phyloP scores from a whole-genome alignment of 2,797 vertebrate genomes.

The Neosilurus mollespiculum region DNA sequence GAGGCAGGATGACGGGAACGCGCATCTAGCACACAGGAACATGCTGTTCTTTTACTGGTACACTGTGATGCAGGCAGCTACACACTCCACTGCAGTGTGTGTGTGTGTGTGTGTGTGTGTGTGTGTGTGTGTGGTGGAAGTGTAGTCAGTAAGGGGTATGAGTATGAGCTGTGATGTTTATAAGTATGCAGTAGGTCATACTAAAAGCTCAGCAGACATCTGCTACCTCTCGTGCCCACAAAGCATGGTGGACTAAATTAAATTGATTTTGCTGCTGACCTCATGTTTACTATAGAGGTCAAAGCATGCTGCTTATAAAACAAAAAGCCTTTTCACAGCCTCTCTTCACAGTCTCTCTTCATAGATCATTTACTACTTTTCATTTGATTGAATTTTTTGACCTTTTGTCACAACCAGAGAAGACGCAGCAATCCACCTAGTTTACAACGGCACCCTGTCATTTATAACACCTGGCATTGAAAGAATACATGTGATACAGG shows the following conservation, averaged over 20 bases:
- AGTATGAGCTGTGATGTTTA: conserved; percentile 30
- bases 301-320: background rate
- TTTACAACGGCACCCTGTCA: conserved; percentile 1
- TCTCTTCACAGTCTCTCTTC: background rate
- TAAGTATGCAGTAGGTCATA: conserved; percentile 13
- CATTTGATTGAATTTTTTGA: conserved; percentile 9
- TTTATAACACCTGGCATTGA: background rate
- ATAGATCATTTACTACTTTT: conserved; percentile 15
- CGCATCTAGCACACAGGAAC: conserved; percentile 61
- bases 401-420: background rate
- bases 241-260: conserved; percentile 7
- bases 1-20: conserved; percentile 44
- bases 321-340: background rate
- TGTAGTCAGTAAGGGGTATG: background rate
- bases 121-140: conserved; percentile 28
- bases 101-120: conserved; percentile 50
- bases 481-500: background rate
- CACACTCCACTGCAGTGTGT: conserved; percentile 66
- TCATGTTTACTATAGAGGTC: background rate
- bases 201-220: conserved; percentile 33
- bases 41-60: conserved; percentile 68
- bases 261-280: background rate
- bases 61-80: conserved; percentile 59
- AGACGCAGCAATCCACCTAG: background rate
- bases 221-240: background rate